Evolutionary conservation across 1,140 invertebrate species (phyloP), one percentile per base, ranked within the genome.

Genomic region (Megalonaias nervosa): DNA sequence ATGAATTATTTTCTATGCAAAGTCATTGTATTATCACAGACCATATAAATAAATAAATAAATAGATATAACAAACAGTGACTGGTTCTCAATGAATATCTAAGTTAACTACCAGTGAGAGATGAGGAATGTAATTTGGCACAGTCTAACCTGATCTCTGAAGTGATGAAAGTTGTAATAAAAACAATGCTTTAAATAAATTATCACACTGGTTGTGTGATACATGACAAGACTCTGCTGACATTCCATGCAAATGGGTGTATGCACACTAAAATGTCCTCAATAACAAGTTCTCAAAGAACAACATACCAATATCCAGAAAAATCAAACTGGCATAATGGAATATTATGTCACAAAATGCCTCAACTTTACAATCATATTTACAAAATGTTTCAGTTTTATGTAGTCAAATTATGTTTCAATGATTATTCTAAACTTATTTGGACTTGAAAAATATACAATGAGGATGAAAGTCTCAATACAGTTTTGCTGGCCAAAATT

Each of bases 71-170:
- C 73, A 71, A 78, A 78, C 73, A 64, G 76, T 78, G 76, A 78
- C 38, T 48, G 38, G 69, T 21, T 72, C 60, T 60, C 76, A 48
- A 78, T 78, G 76, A 78, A 69, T 78, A 67, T 62, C 76, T 78
- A 77, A 78, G 76, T 72, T 67, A 71, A 72, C 76, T 78, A 78
- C 70, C 76, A 73, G 76, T 78, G 76, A 69, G 61, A 16, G 57
- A 78, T 78, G 76, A 78, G 76, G 76, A 78, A 78, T 78, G 76
- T 78, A 61, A 78, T 78, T 78, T 78, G 76, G 76, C 76, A 78
- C 76, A 78, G 68, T 73, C 76, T 71, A 78, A 78, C 76, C 59
- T 71, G 73, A 71, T 75, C 38, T 55, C 69, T 59, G 68, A 55
- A 78, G 70, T 66, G 65, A 66, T 59, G 48, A 71, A 59, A 71